Base-by-base conservation (phyloP, 2,113 vertebrate genomes). In the Geothlypis trichas region DNA sequence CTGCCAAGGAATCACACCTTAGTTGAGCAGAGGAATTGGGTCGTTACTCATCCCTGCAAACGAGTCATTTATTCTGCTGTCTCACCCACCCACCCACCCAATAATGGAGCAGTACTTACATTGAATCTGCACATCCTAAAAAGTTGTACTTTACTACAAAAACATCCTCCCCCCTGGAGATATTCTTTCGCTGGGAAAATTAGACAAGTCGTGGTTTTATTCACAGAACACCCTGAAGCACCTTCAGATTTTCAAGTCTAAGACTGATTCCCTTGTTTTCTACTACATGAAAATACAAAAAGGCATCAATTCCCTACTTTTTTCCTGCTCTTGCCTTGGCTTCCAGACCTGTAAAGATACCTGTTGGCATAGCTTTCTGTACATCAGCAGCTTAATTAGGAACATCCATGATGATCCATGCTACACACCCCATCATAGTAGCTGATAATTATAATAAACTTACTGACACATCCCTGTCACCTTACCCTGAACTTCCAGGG, bases 1-100 rank as follows among this genome's bases (percentile, higher is more conserved):
- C 46, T 95, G 87, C 89, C 92, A 89, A 57, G 92, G 93, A 96
- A 92, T 85, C 88, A 35, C 87, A 91, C 90, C 54, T 67, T 77
- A 82, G 80, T 72, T 90, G 75, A 42, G 20, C 55, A 27, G 41
- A 89, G 80, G 88, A 93, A 92, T 46, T 84, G 76, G 89, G 92
- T 77, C 57, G 75, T 92, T 89, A 90, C 78, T 93, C 84, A 96
- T 71, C 74, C 67, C 5, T 55, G 74, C 79, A 88, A 89, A 79
- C 33, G 5, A 89, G 63, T 61, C 68, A 39, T 95, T 95, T 90
- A 57, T 87, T 66, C 89, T 62, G 71, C 82, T 13, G 9, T 42
- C 73, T 95, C 82, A 76, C 83, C 61, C 72, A 87, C 77, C 63
- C 52, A 88, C 84, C 88, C n/a, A 78, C 57, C 95, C 66, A 59